phyloP scores from a whole-genome alignment of 2,113 vertebrate genomes.

The Platichthys stellatus region DNA sequence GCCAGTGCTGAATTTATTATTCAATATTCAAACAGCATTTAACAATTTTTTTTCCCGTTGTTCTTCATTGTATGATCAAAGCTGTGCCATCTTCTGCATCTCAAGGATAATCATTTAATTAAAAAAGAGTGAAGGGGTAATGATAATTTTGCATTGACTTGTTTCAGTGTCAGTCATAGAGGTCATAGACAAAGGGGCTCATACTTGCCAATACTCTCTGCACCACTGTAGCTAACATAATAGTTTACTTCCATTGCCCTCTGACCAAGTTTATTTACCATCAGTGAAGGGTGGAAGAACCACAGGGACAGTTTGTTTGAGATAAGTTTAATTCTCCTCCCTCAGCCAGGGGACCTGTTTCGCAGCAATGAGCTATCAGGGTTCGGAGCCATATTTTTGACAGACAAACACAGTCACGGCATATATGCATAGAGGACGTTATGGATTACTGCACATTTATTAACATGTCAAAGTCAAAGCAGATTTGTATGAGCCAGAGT shows the following conservation, averaged over 20 bases:
- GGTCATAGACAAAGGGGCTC: background rate
- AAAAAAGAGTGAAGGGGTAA: too few relatives aligned
- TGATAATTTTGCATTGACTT: background rate
- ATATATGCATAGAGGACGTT: conserved; percentile 25
- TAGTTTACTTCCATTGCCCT: background rate
- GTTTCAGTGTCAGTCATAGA: background rate
- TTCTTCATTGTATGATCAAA: too few relatives aligned
- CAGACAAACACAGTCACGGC: conserved; percentile 10
- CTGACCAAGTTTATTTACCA: background rate
- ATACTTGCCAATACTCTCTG: background rate
- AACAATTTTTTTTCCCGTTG: too few relatives aligned
- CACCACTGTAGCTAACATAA: background rate
- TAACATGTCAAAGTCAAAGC: conserved; percentile 57
- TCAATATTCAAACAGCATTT: too few relatives aligned
- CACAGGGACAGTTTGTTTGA: conserved; percentile 14
- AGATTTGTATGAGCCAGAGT: conserved; percentile 46
- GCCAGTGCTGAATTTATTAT: background rate
- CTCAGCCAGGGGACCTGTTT: conserved; percentile 11
- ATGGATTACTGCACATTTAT: conserved; percentile 63
- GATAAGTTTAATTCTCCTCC: conserved; percentile 17
- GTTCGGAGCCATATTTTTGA: background rate
- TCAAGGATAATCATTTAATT: too few relatives aligned
- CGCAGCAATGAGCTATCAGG: background rate
- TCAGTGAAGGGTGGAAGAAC: conserved; percentile 8
- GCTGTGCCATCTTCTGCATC: too few relatives aligned